Evolutionary conservation across 2,113 vertebrate genomes (phyloP).

Genomic region (Coptodon bakossiorum): DNA sequence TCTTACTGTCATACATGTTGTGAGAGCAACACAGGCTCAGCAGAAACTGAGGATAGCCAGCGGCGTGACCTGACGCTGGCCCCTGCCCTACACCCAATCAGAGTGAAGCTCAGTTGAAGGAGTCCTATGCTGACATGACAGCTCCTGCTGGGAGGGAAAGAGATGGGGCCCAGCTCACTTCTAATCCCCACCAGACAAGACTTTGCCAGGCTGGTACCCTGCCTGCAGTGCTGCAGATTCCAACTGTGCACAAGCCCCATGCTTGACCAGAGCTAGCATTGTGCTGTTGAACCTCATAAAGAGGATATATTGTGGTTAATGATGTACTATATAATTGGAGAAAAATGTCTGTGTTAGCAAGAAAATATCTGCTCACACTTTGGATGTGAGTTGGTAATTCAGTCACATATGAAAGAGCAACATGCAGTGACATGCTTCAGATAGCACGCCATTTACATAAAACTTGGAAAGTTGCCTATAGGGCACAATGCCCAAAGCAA

Average conservation of each 20-base stretch:
- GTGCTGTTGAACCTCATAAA: neutral
- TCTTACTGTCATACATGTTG: neutral
- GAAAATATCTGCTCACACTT: constrained; percentile 9
- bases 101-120: constrained; percentile 35
- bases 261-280: neutral
- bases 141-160: constrained; percentile 50
- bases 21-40: neutral
- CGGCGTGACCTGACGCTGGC: constrained; percentile 45
- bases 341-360: neutral
- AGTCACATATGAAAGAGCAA: neutral
- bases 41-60: constrained; percentile 14
- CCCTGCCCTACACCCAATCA: constrained; percentile 34
- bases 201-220: neutral
- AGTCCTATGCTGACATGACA: constrained; percentile 44
- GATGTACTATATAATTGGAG: neutral
- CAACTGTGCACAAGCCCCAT: neutral
- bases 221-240: neutral
- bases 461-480: constrained; percentile 37
- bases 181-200: constrained; percentile 28
- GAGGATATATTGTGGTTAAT: neutral
- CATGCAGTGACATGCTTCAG: constrained; percentile 26
- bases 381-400: neutral
- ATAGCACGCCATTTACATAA: neutral
- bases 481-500: constrained; percentile 50
- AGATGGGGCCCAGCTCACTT: constrained; percentile 21